Evolutionary conservation across 2,888 invertebrate species (phyloP), one percentile per base, ranked within the genome.

Genomic region (Rapana venosa): DNA sequence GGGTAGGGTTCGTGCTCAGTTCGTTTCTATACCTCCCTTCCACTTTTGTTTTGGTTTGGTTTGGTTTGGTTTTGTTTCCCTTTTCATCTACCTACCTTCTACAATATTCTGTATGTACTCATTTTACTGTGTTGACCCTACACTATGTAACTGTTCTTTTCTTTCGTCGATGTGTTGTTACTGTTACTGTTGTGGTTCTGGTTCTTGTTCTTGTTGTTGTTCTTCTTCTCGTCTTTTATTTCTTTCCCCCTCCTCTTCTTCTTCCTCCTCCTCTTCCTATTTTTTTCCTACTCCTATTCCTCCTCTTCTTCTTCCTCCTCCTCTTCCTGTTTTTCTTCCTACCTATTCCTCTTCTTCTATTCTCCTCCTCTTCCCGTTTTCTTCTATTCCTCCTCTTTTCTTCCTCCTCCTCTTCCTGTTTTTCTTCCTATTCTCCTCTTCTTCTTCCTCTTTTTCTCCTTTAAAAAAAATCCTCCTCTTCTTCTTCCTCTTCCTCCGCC

Each of bases 281-380:
- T 61, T 11, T 61, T 11, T 61, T 61, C 13, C 17, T 17, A 11
- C 13, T 61, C 61, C 61, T 17, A 1, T 26, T 66, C 17, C 13
- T 66, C 2, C 26, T 26, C 13, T 2, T 66, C 66, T 66, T 2
- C 13, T 26, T 66, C 20, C 13, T 26, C 26, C 13, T 66, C 13
- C 26, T 26, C 26, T 13, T 66, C 13, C 26, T 26, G 2, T 26
- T 66, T 13, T 66, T 26, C 26, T 26, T 66, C 66, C 17, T 74
- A 22, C 74, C 36, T 87, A 32, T 61, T 74, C 74, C 77, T 74
- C 36, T 74, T 13, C 35, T 5, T 35, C 87, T 70, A 30, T 47
- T 30, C 86, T 74, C 74, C 32, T 32, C n/a, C 47, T 20, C 47
- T n/a, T 84, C 32, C 81, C 66, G 56, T 58, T 88, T 30, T 83